Base-by-base conservation (phyloP, 2,113 vertebrate species). In the Ptilonorhynchus violaceus region DNA sequence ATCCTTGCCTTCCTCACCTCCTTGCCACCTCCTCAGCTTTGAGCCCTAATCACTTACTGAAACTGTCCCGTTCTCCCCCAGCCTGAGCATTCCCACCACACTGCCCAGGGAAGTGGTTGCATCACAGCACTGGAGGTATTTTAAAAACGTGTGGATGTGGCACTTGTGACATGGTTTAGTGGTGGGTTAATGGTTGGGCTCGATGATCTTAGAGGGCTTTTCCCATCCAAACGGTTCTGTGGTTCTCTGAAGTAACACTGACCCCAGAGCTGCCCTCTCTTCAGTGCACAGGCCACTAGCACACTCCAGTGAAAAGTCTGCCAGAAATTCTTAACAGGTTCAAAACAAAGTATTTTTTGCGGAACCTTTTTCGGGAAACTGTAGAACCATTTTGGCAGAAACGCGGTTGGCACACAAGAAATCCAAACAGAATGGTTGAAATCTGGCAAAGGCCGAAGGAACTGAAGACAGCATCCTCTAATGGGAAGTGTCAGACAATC, bases 341-440 rank as follows among this genome's bases (percentile, higher is more conserved):
- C 87, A 96, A 91, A 96, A 73, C 77, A 89, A 91, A 93, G 73
- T 93, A 31, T 85, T 94, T 92, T 63, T 76, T 91, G 46, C 56
- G 56, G 77, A 82, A 68, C 53, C 25, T 62, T 78, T 89, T 95
- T 93, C 4, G 6, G 93, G 93, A 95, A 97, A 37, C 84, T 31
- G 44, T 52, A n/a, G 91, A 91, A 73, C 66, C 77, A 22, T 91
- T 93, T 94, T 95, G 96, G 87, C 93, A 94, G 92, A 73, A 88
- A 37, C 53, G 2, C 33, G 49, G 90, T 30, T 56, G 73, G 84
- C 14, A 0, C 31, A 7, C 41, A 39, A 84, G 64, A 96, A 87
- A 94, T 79, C 69, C 70, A 96, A 93, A 96, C 73, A 95, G 94
- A 97, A 93, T 60, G 89, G 91, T 58, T 94, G 87, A 95, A 92